Conservation (phyloP, 1,140 invertebrate species). For the Pogonus chalceus region DNA sequence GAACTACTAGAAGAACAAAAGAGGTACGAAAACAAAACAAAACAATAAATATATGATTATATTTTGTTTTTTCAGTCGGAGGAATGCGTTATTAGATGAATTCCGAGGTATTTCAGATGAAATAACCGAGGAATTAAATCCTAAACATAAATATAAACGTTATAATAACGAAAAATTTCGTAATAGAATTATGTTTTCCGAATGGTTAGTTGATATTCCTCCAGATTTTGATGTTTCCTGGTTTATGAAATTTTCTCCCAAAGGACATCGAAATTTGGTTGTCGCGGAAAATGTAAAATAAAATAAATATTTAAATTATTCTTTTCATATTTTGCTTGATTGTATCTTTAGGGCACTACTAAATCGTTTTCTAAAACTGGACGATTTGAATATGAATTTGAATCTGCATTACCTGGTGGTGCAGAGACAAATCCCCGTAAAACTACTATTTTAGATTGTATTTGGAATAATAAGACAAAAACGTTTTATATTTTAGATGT, state of each 20-base stretch:
- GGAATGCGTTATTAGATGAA: constrained; percentile 12
- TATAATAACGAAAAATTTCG: constrained; percentile 24
- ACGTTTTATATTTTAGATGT: constrained; percentile 72
- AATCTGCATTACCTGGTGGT: constrained; percentile 69
- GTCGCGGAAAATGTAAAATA: constrained; percentile 56
- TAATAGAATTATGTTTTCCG: constrained; percentile 66
- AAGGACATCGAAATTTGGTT: constrained; percentile 66
- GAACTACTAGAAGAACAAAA: constrained; percentile 9
- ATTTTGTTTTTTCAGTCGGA: constrained; percentile 9
- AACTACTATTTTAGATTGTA: constrained; percentile 65
- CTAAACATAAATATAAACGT: neutral
- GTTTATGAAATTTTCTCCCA: constrained; percentile 73
- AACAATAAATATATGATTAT: constrained; percentile 1
- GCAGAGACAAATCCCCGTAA: constrained; percentile 28
- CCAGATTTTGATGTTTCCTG: constrained; percentile 66
- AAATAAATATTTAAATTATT: constrained; percentile 8
- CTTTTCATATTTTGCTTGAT: constrained; percentile 10
- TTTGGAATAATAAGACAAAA: constrained; percentile 53
- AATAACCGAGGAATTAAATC: constrained; percentile 12
- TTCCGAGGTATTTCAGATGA: constrained; percentile 5
- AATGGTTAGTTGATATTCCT: constrained; percentile 84
- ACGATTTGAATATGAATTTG: constrained; percentile 44
- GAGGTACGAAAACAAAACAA: constrained; percentile 7
- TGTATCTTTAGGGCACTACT: constrained; percentile 39
- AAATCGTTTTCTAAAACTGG: constrained; percentile 62